A percentile compares a stretch with the other conserved stretches of the same genome.
phyloP scores from a whole-genome alignment of 2,888 invertebrate species.

The Listrodromus nycthemerus region DNA sequence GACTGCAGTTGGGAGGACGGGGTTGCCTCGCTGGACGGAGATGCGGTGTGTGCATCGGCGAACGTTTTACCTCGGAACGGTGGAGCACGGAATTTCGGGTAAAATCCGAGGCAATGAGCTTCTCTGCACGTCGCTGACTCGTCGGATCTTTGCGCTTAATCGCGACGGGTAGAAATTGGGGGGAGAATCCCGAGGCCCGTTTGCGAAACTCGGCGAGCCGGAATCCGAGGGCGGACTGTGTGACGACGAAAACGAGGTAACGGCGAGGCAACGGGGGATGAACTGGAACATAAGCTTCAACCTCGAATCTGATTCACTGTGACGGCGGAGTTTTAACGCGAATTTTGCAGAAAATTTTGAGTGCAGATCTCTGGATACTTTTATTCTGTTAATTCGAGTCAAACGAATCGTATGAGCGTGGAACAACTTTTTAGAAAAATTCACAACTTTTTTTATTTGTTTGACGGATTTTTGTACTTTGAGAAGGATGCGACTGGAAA shows the following conservation, averaged over 20 bases:
- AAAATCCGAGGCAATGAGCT: slow-evolving; percentile 44
- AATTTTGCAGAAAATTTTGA: slow-evolving; percentile 51
- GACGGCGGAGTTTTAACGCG: slow-evolving; percentile 42
- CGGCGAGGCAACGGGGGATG: not conserved
- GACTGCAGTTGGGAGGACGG: slow-evolving; percentile 16
- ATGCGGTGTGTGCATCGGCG: not conserved
- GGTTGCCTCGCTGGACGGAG: not conserved
- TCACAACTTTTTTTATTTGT: too few species aligned
- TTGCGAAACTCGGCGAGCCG: slow-evolving; percentile 51
- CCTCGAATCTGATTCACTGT: slow-evolving; percentile 28
- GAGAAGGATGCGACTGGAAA: too few species aligned
- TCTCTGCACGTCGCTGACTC: slow-evolving; percentile 46
- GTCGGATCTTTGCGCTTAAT: slow-evolving; percentile 58
- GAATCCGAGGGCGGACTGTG: not conserved
- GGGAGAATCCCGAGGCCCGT: slow-evolving; percentile 12
- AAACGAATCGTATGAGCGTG: not conserved
- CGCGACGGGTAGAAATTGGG: slow-evolving; percentile 25
- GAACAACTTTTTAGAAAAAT: not conserved
- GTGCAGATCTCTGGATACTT: not conserved
- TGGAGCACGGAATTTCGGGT: slow-evolving; percentile 29
- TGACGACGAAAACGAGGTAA: not conserved
- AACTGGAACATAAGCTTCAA: slow-evolving; percentile 14
- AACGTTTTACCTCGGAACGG: not conserved
- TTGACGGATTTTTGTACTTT: too few species aligned
- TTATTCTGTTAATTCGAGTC: not conserved